phyloP scores from a whole-genome alignment of 1,140 invertebrate species.

The Drosophila cardini region DNA sequence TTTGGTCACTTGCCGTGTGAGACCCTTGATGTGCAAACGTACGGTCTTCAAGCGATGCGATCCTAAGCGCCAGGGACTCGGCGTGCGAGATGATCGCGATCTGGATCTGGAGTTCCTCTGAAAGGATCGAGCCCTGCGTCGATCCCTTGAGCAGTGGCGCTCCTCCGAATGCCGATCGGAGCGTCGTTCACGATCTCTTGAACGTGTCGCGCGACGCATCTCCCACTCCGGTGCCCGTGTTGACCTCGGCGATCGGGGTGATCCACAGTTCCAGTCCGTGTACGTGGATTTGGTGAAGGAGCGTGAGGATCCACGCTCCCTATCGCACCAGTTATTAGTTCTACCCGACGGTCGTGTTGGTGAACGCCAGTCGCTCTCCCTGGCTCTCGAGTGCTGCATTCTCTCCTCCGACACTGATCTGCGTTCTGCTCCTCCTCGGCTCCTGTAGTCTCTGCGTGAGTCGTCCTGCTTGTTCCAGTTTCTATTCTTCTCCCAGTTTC shows the following conservation, averaged over 20 bases:
- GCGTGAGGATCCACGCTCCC: background rate
- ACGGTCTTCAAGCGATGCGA: conserved; percentile 10
- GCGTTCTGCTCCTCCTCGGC: no score
- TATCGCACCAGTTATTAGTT: background rate
- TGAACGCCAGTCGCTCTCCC: background rate
- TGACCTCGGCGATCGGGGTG: background rate
- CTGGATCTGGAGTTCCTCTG: background rate
- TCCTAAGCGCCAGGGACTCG: background rate
- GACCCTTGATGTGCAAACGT: conserved; percentile 58
- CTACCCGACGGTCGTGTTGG: background rate
- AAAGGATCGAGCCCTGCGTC: background rate
- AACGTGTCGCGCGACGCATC: background rate
- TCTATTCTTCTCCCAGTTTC: no score
- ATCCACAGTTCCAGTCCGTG: no score
- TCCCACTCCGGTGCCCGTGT: background rate
- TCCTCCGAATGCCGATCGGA: background rate
- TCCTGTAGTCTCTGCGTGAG: no score
- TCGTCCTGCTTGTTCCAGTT: no score
- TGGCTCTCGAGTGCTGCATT: background rate
- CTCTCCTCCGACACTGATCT: background rate
- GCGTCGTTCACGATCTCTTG: background rate
- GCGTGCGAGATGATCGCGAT: background rate
- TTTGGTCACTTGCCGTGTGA: conserved; percentile 59
- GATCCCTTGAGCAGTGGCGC: background rate
- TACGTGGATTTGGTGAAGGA: no score